Base-by-base conservation (phyloP, 1,140 invertebrate species). In the Meteorus sp. region DNA sequence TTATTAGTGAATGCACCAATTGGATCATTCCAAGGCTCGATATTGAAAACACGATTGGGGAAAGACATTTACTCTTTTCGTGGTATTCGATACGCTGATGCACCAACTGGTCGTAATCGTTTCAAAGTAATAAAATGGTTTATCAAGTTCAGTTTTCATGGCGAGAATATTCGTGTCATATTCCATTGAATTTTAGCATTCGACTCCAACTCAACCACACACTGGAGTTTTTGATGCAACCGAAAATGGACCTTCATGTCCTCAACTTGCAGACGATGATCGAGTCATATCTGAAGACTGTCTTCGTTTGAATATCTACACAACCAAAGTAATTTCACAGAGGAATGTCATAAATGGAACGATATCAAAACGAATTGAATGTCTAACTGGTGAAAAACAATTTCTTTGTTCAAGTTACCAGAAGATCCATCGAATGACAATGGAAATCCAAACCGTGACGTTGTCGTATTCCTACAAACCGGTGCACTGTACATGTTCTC, bases 251-350 rank as follows among this genome's bases (percentile, higher is more conserved):
- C 64, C 62, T 22, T 65, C 67, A 17, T 74, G 72, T 56, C 65
- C 60, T 2, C 59, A 59, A 45, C 43, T 20, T 2, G n/a, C n/a
- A n/a, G n/a, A n/a, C n/a, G 39, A 35, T 9, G 63, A 29, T 8
- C 23, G 27, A 52, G n/a, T 39, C 7, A 17, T 19, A 15, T 63
- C 53, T 51, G 87, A 89, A 81, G 90, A 94, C 71, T 94, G 91
- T 69, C 81, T 93, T 11, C 86, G 87, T 68, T 78, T 94, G 8
- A 93, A 92, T 70, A 85, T 94, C 4, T 91, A 89, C 69, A 87
- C 89, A n/a, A 88, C 88, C 31, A 68, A 67, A 58, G 76, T 76
- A 69, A n/a, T n/a, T n/a, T n/a, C n/a, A n/a, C n/a, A n/a, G n/a
- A n/a, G n/a, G n/a, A n/a, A n/a, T n/a, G n/a, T n/a, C n/a, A n/a